phyloP scores from a whole-genome alignment of 2,113 vertebrate genomes.

The Sula dactylatra region DNA sequence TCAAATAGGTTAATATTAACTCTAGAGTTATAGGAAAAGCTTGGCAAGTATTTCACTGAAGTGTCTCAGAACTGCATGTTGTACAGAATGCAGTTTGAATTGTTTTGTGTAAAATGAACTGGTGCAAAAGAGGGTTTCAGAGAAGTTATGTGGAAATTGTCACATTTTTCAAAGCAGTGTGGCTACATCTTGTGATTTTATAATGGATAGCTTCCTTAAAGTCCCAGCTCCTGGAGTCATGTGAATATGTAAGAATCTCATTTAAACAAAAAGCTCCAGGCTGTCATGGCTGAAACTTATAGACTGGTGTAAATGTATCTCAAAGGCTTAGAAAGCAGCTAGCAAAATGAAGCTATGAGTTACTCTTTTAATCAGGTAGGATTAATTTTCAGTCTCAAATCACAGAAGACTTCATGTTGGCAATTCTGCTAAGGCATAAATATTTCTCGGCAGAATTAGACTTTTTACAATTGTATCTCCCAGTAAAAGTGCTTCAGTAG shows the following conservation, averaged over 20 bases:
- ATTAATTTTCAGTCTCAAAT: neutral
- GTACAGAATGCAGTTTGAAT: neutral
- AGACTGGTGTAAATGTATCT: neutral
- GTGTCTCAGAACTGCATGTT: neutral
- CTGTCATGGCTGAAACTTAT: neutral
- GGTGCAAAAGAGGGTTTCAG: neutral
- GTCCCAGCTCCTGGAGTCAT: neutral
- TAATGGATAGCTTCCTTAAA: neutral
- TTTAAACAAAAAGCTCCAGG: neutral
- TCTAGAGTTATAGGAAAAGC: neutral
- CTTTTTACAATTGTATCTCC: neutral
- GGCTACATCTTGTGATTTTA: neutral
- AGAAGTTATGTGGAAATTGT: neutral
- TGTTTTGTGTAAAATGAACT: neutral
- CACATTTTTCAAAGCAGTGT: neutral
- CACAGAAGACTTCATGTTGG: neutral
- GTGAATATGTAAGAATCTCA: neutral
- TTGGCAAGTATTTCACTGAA: neutral
- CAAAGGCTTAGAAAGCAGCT: neutral
- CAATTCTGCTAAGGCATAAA: neutral
- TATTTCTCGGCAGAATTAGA: neutral
- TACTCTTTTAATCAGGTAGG: slow-evolving; percentile 10
- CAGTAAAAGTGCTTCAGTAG: neutral
- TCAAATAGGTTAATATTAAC: neutral
- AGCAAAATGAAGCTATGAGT: neutral